A percentile compares a stretch with the other conserved stretches of the same genome.
These are phyloP conservation scores for Bradypus variegatus DNA, from an alignment of 2,797 vertebrate species.

Conservation along the genomic window DNA sequence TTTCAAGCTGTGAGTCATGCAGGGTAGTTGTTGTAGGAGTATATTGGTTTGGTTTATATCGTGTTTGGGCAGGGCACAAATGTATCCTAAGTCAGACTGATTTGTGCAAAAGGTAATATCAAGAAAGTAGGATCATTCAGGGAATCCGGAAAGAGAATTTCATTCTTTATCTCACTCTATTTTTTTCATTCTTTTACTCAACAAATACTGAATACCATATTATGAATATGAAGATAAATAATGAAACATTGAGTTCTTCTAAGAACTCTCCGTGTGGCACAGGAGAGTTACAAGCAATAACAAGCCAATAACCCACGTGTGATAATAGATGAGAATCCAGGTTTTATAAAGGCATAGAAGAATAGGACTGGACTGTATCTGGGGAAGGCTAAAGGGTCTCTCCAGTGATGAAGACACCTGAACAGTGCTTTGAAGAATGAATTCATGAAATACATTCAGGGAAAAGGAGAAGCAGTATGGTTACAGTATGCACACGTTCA, in stretches of 20 bases:
- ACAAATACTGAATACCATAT: neutral
- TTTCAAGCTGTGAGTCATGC: neutral
- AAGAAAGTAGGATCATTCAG: neutral
- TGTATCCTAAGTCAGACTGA: neutral
- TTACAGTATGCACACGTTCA: neutral
- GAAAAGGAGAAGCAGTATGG: neutral
- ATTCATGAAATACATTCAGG: neutral
- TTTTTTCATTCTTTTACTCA: slow-evolving; percentile 11
- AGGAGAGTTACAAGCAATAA: neutral
- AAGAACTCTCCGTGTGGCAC: neutral
- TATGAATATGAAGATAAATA: neutral
- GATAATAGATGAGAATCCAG: neutral
- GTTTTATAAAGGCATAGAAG: neutral
- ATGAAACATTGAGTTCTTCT: neutral
- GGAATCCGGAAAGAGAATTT: neutral
- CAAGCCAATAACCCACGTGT: neutral
- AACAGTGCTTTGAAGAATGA: neutral
- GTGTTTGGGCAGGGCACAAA: neutral
- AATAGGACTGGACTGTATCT: neutral
- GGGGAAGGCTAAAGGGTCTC: neutral
- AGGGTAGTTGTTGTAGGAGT: neutral
- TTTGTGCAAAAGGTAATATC: neutral
- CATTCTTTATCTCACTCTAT: neutral
- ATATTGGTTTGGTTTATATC: neutral
- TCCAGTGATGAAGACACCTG: neutral